Percentiles rank a stretch among this genome's conserved stretches.
phyloP scores from a whole-genome alignment of 2,888 invertebrate genomes.

The Tholera decimalis region DNA sequence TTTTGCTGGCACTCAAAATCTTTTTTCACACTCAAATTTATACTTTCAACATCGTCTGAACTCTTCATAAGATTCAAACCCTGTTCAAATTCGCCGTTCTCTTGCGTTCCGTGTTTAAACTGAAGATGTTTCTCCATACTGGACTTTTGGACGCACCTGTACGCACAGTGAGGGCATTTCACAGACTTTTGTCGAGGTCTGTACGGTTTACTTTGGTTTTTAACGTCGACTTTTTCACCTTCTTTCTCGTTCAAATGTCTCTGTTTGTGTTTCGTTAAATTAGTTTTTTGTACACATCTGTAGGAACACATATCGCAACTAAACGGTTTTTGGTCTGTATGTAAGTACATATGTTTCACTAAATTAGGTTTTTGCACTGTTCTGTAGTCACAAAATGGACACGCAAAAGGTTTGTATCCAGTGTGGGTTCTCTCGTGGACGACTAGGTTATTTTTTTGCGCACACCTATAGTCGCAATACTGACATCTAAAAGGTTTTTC shows the following conservation, averaged over 20 bases:
- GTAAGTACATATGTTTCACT: slow-evolving; percentile 90
- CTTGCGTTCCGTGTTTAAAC: slow-evolving; percentile 79
- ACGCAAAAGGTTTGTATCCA: slow-evolving; percentile 88
- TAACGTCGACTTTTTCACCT: slow-evolving; percentile 77
- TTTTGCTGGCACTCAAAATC: slow-evolving; percentile 62
- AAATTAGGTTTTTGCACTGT: slow-evolving; percentile 90
- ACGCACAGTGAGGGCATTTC: slow-evolving; percentile 84
- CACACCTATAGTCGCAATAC: slow-evolving; percentile 88
- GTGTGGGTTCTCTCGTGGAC: slow-evolving; percentile 90
- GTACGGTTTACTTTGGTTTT: slow-evolving; percentile 82
- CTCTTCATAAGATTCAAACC: slow-evolving; percentile 65
- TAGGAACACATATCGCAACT: slow-evolving; percentile 88
- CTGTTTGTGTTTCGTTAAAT: slow-evolving; percentile 87
- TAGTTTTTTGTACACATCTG: slow-evolving; percentile 88
- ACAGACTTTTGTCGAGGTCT: slow-evolving; percentile 86
- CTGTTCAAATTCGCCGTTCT: slow-evolving; percentile 59
- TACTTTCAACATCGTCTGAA: slow-evolving; percentile 66
- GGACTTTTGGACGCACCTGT: slow-evolving; percentile 86
- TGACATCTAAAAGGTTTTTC: slow-evolving; percentile 89
- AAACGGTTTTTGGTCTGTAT: slow-evolving; percentile 89
- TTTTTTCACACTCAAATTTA: slow-evolving; percentile 81
- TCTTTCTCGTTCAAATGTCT: slow-evolving; percentile 86
- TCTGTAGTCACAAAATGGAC: slow-evolving; percentile 87
- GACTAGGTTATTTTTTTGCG: slow-evolving; percentile 88
- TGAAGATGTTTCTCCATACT: slow-evolving; percentile 88